Evolutionary conservation across 2,888 invertebrate species (phyloP), one percentile per base, ranked within the genome.

Genomic region (Drosophila kambysellisi): DNA sequence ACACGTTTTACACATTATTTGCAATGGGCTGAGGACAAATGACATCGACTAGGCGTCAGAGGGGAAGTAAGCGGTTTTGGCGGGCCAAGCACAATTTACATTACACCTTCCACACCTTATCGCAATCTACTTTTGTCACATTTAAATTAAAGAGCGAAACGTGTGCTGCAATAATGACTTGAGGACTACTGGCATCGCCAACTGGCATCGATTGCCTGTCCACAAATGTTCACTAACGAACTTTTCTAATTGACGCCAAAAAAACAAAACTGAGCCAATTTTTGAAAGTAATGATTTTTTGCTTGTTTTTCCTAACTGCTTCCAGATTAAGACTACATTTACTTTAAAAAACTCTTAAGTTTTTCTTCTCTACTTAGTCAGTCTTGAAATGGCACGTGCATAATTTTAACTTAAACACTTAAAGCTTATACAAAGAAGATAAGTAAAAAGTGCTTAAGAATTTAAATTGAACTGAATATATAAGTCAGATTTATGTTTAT

Each of bases 1-100:
- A 77, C 82, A 82, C 82, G 83, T 85, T 82, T 85, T 80, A 52
- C 64, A 73, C 83, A 82, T 82, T 79, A 85, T 77, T 85, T 80
- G 77, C 71, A 82, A 83, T 80, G 74, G 75, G 65, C 56, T 57
- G 50, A 29, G 52, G 60, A 53, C 73, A 70, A 74, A 63, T 73
- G 79, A 61, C 69, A 81, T 54, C 52, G 37, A 30, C n/a, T 20
- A 8, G n/a, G 5, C 37, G 54, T 17, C 46, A 20, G 52, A 11
- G 52, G n/a, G 62, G 43, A 37, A 62, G 60, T 32, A 9, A 29
- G 30, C 7, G 46, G 20, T 20, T 20, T 20, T 20, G 25, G 25
- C 17, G 33, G 25, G 52, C 30, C 54, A 68, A 56, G 17, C 29
- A 61, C 35, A 74, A 66, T 74, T 50, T 54, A 48, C 51, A 51